Base-by-base conservation (phyloP, 2,888 invertebrate species). In the Acanthosoma haemorrhoidale region DNA sequence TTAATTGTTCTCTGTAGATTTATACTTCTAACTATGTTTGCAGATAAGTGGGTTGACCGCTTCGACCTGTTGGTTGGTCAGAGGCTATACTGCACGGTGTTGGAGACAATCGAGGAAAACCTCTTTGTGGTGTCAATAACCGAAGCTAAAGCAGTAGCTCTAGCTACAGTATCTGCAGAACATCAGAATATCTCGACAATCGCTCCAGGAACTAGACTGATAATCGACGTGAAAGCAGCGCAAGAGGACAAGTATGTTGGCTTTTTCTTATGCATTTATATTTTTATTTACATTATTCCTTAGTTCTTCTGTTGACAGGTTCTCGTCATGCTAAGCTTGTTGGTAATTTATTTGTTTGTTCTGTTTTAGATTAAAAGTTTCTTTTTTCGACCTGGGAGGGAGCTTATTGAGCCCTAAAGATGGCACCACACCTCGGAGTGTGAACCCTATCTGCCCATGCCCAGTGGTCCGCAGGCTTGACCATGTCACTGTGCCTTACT, bases 351-450 rank as follows among this genome's bases (percentile, higher is more conserved):
- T 34, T 57, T 63, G 2, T 64, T n/a, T 67, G 3, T 59, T 70
- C 15, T 68, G n/a, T 81, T 82, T 2, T 79, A 91, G 91, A 72
- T 80, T 91, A 73, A 81, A 87, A 69, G 83, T 89, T 69, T 86
- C 87, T 2, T 80, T 91, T 3, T 88, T 88, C 76, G 83, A 86
- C 68, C 36, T 66, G 38, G 58, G 71, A 68, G 69, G 82, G 77
- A 5, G 76, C 78, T 36, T 77, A 75, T 39, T 32, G 76, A 0
- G 51, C 71, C 64, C 64, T 0, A 39, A 21, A 13, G 5, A 60
- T 11, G 68, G 29, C n/a, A 38, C 1, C 76, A 78, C 86, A 11
- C 43, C 72, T 2, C 21, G 66, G 76, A 78, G 86, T 11, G 63
- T 75, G 4, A 25, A 43, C 51, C 43, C 83, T 32, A 78, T 90